These are phyloP conservation scores for Dendrocincla fuliginosa DNA, from an alignment of 2,797 vertebrate species.

Conservation along the genomic window DNA sequence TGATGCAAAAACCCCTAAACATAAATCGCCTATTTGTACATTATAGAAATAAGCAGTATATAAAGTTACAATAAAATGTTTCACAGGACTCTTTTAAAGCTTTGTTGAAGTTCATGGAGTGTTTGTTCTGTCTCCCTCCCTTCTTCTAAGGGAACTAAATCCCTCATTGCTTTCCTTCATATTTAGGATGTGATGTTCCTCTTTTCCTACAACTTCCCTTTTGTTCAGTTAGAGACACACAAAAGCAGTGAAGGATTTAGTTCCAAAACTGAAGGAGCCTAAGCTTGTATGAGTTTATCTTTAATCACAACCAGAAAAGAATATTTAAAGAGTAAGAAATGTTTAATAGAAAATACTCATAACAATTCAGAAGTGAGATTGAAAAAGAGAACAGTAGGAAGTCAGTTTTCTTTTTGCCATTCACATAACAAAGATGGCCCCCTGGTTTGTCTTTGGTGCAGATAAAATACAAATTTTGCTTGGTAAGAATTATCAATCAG, in stretches of 20 bases:
- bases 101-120: neutral
- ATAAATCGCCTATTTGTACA: slow-evolving; percentile 64
- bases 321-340: neutral
- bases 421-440: neutral
- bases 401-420: neutral
- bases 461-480: neutral
- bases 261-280: neutral
- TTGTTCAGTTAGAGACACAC: neutral
- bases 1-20: neutral
- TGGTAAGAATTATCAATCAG: neutral
- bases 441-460: neutral
- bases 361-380: neutral
- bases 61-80: slow-evolving; percentile 74
- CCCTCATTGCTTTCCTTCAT: neutral
- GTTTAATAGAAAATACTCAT: neutral
- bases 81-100: neutral
- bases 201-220: neutral
- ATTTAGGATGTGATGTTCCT: rapidly evolving
- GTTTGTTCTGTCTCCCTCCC: neutral
- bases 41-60: slow-evolving; percentile 61
- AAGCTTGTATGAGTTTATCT: neutral
- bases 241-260: neutral
- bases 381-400: neutral
- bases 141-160: neutral
- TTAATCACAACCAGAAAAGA: neutral